These are phyloP conservation scores for Cinclus cinclus DNA, from an alignment of 2,113 vertebrate species.

Conservation along the genomic window DNA sequence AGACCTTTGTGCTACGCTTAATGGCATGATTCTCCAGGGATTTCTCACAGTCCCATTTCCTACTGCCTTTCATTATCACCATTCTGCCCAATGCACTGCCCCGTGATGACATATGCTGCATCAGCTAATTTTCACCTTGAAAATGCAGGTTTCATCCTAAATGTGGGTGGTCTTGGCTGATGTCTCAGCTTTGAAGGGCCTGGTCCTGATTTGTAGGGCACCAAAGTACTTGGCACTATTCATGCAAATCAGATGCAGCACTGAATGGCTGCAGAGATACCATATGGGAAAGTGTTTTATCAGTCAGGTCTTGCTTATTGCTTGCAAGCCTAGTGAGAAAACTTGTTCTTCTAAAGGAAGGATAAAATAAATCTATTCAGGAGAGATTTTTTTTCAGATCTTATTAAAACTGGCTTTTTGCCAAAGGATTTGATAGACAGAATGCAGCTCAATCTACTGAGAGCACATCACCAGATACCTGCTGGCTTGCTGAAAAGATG, in stretches of 20 bases:
- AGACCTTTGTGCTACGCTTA: neutral
- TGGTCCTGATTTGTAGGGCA: neutral
- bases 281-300: neutral
- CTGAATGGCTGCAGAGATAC: neutral
- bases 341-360: neutral
- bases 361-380: neutral
- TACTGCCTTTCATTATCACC: neutral
- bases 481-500: neutral
- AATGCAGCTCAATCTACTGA: neutral
- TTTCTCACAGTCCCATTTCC: neutral
- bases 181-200: neutral
- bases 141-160: neutral
- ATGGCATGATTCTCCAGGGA: neutral
- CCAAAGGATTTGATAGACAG: neutral
- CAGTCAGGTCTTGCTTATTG: neutral
- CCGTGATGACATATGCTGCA: neutral
- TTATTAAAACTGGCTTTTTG: neutral
- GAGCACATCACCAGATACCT: neutral
- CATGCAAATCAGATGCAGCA: neutral
- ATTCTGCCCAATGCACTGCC: neutral
- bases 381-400: neutral
- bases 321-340: neutral
- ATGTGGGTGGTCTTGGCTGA: constrained; percentile 12
- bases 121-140: neutral
- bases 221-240: neutral